Evolutionary conservation across 1,140 invertebrate species (phyloP).

Genomic region (Magallana angulata): DNA sequence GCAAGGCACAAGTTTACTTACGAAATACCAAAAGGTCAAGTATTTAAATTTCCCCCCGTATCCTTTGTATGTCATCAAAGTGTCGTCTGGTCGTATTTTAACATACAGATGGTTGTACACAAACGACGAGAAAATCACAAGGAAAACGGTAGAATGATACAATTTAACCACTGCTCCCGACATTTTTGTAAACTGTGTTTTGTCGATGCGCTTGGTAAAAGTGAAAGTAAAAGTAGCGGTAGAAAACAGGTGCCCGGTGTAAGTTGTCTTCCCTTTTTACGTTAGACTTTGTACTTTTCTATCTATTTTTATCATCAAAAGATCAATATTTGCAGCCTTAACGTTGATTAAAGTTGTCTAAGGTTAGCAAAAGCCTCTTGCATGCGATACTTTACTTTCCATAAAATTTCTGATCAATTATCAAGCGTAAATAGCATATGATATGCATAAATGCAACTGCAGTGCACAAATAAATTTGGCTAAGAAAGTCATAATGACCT

Average conservation of each 20-base stretch:
- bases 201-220: background rate
- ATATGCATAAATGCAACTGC: too few relatives aligned
- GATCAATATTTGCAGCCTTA: too few relatives aligned
- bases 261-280: conserved; percentile 7
- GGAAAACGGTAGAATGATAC: conserved; percentile 32
- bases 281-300: too few relatives aligned
- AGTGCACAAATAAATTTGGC: too few relatives aligned
- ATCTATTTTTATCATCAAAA: too few relatives aligned
- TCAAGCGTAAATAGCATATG: too few relatives aligned
- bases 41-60: conserved; percentile 91
- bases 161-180: background rate
- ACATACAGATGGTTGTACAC: conserved; percentile 38
- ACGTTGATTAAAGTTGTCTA: too few relatives aligned
- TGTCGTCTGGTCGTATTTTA: conserved; percentile 2
- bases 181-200: background rate
- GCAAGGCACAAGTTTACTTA: conserved; percentile 81
- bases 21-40: conserved; percentile 91
- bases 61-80: conserved; percentile 42
- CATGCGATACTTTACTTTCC: too few relatives aligned
- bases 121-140: conserved; percentile 29
- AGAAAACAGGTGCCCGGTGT: background rate
- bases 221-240: background rate
- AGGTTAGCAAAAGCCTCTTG: too few relatives aligned
- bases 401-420: too few relatives aligned
- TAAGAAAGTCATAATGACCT: background rate